A percentile compares a stretch with the other conserved stretches of the same genome.
Evolutionary conservation across 2,113 vertebrate genomes (phyloP).

Genomic region (Eclectus roratus): DNA sequence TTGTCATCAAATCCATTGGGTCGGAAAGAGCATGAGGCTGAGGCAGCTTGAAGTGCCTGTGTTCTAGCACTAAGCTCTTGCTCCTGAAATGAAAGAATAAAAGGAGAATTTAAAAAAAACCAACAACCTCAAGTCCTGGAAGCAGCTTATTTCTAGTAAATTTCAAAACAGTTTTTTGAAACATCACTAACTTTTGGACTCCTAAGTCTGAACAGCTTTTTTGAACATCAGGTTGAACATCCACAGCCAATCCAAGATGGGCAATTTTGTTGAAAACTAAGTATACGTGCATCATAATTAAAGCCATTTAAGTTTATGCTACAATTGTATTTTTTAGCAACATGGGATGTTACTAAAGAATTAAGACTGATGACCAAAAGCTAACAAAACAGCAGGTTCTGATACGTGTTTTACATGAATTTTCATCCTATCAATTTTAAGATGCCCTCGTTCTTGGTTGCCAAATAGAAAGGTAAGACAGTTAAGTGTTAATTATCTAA

Average conservation of each 20-base stretch:
- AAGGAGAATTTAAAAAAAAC: neutral
- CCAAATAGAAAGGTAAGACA: neutral
- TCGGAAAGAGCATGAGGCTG: constrained; percentile 91
- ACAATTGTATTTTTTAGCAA: neutral
- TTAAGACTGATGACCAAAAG: neutral
- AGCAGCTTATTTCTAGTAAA: neutral
- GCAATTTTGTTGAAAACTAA: accelerated
- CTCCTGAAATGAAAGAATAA: constrained; percentile 79
- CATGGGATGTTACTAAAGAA: neutral
- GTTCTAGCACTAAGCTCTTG: constrained; percentile 95
- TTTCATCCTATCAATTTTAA: neutral
- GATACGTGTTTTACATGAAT: accelerated
- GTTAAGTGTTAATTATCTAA: neutral
- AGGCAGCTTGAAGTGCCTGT: constrained; percentile 91
- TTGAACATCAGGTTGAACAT: neutral
- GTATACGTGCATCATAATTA: neutral
- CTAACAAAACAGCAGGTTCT: neutral
- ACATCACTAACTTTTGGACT: neutral
- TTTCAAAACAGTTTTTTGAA: neutral
- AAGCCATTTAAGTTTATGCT: neutral
- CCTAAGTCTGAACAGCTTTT: neutral
- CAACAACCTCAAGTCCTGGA: neutral
- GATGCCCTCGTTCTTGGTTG: neutral
- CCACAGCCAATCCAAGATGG: neutral
- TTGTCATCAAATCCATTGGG: constrained; percentile 97